Evolutionary conservation across 2,113 vertebrate genomes (phyloP), one percentile per base, ranked within the genome.

Genomic region (Tenrec ecaudatus): DNA sequence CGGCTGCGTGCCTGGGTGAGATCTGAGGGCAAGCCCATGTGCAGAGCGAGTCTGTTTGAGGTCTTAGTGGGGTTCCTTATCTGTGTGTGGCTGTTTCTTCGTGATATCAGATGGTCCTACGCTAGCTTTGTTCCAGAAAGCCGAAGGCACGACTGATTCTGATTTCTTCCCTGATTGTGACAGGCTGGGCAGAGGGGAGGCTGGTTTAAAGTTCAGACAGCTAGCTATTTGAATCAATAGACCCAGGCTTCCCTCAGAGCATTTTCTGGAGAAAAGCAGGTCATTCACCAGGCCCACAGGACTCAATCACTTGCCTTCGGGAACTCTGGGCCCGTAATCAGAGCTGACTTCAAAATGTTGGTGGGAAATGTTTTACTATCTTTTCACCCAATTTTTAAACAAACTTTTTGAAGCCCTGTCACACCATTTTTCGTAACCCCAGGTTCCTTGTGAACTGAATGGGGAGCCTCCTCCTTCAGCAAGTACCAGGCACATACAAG

Each of bases 121-220:
- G 53, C 79, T 78, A 73, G 27, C 58, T 88, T 89, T 86, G 71
- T 92, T 80, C 82, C 31, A 68, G 64, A 86, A 90, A 90, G 58
- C 53, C 69, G 57, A 78, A n/a, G 75, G 29, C 77, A n/a, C 43
- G 36, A 78, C 60, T 84, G 43, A 25, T 27, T 60, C 68, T 87
- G 38, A 53, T 84, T 19, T 57, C 33, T 36, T 23, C 40, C 14
- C 22, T 66, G 38, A 53, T 66, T 84, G 53, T 85, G 83, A 23
- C 79, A 84, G 81, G 57, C 83, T 93, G 78, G 12, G 29, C 64
- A 40, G 33, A 87, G 27, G 69, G 40, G 36, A 15, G 33, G 0
- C 73, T 79, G 27, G 19, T 75, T 81, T 84, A 47, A 71, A 82
- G 43, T 27, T 82, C 16, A 64, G 73, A 60, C 27, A n/a, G 4